Evolutionary conservation across 2,113 vertebrate genomes (phyloP), one percentile per base, ranked within the genome.

Genomic region (Osmerus eperlanus): DNA sequence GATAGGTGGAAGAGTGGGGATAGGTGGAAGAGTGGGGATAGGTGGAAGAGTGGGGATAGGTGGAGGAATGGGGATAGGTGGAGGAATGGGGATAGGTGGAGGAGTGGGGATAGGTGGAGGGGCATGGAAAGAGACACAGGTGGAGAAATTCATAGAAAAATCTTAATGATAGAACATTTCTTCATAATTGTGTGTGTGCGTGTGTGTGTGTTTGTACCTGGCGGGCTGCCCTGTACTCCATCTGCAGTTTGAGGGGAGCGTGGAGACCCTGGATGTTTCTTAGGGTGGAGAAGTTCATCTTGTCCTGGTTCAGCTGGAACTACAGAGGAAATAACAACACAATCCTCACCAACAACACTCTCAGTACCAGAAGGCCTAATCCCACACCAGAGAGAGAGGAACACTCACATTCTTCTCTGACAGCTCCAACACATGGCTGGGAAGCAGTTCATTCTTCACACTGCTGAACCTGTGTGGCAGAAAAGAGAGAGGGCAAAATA

Each of bases 201-300:
- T 13, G 16, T 16, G 21, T 13, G 62, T 25, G 11, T 28, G 29
- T n/a, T 9, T 62, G 25, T 74, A 97, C 96, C 94, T 96, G 96
- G 87, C 93, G 93, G 18, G 92, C 94, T 51, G 96, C 95, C 80
- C 91, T 94, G 87, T 95, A 96, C 84, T 98, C 97, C 96, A 98
- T 97, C 84, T 98, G 95, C 63, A 98, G 84, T 82, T 97, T 97
- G 23, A 97, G 90, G 0, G 97, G 93, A 11, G 95, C 95, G 11
- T 96, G 95, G 2, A 96, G 89, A 78, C 96, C 96, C 89, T 97
- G 97, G 84, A 97, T 97, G 83, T 96, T 98, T 83, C 95, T 93
- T 84, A 96, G 86, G 0, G 90, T 95, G 2, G 92, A 91, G 78
- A 97, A 93, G 83, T 95, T 96, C 88, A 97, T 94, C 87, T 96